Evolutionary conservation across 35 echinoderm and acorn worm genomes (phyloP).

Genomic region (Ophiothrix spiculata): DNA sequence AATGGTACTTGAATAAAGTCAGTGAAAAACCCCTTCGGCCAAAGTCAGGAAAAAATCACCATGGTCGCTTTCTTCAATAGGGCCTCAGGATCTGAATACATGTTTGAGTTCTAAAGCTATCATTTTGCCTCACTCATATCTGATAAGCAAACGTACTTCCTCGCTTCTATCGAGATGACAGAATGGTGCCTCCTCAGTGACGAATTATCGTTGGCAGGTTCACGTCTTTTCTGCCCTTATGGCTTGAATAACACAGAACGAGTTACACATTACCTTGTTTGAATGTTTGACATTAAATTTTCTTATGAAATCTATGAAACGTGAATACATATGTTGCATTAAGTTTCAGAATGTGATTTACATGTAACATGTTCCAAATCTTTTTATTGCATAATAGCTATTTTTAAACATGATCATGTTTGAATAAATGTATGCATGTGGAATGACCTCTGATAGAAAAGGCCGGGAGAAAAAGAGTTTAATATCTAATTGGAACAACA

Average conservation of each 20-base stretch:
- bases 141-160: background rate
- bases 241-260: conserved; percentile 1
- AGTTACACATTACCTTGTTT: background rate
- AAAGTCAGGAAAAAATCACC: background rate
- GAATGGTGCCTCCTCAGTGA: conserved; percentile 3
- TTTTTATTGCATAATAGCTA: too few relatives aligned
- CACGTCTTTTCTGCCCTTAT: background rate
- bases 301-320: too few relatives aligned
- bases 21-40: background rate
- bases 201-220: conserved; percentile 1
- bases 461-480: too few relatives aligned
- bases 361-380: too few relatives aligned
- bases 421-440: too few relatives aligned
- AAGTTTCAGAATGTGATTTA: too few relatives aligned
- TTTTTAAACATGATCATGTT: too few relatives aligned
- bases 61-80: background rate
- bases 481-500: too few relatives aligned
- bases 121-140: conserved; percentile 7
- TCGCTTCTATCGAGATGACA: background rate
- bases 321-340: too few relatives aligned
- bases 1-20: background rate
- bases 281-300: too few relatives aligned
- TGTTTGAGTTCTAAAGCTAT: conserved; percentile 1
- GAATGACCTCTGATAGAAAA: too few relatives aligned
- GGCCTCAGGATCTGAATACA: background rate